These are phyloP conservation scores for Archips crataeganus DNA, from an alignment of 2,888 invertebrate species.

Conservation along the genomic window DNA sequence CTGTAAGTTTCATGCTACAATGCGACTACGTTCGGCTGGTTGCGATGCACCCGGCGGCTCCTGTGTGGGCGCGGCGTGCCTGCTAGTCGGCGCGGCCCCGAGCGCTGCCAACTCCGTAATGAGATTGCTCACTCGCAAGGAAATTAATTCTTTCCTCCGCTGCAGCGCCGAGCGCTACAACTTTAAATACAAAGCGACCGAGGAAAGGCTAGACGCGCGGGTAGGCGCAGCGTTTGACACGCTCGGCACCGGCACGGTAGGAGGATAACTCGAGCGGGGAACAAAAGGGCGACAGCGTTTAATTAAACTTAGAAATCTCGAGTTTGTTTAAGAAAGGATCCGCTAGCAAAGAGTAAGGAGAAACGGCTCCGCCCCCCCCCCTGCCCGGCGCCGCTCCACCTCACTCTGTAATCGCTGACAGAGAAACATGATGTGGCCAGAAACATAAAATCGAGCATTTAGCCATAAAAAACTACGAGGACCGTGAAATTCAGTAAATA, in stretches of 20 bases:
- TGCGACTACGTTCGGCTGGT: too few relatives aligned
- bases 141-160: slow-evolving; percentile 11
- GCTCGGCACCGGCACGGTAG: not conserved
- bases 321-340: slow-evolving; percentile 2
- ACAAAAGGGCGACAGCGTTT: slow-evolving; percentile 1
- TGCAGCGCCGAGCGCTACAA: slow-evolving; percentile 3
- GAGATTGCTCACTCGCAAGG: slow-evolving; percentile 21
- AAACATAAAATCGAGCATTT: too few relatives aligned
- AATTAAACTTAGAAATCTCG: slow-evolving; percentile 13
- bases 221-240: not conserved
- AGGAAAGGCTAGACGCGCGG: not conserved
- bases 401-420: too few relatives aligned
- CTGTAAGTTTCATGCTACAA: not conserved
- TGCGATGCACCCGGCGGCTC: too few relatives aligned
- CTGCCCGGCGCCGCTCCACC: too few relatives aligned
- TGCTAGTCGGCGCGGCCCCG: not conserved
- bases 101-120: slow-evolving; percentile 17
- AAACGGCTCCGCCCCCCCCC: not conserved
- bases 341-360: slow-evolving; percentile 6
- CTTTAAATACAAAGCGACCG: not conserved
- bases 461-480: too few relatives aligned
- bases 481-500: too few relatives aligned
- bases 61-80: not conserved
- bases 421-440: too few relatives aligned
- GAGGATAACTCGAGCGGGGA: not conserved